Base-by-base conservation (phyloP, 2,888 invertebrate species). In the Abscondita cerata region DNA sequence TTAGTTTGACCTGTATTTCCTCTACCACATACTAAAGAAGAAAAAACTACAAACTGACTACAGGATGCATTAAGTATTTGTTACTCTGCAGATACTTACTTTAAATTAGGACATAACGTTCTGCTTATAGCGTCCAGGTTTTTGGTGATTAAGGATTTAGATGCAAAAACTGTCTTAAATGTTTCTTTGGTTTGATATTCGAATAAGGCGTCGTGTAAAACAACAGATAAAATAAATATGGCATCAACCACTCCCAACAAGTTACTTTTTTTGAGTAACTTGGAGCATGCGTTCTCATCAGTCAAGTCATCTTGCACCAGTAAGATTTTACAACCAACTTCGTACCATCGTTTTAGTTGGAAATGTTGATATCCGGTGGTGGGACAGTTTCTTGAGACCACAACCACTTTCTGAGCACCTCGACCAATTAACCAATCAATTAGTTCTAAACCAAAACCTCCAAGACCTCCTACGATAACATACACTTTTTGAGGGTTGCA, bases 1-100 rank as follows among this genome's bases (percentile, higher is more conserved):
- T 94, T 95, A 15, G 92, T 89, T 82, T 96, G 96, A 0, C 95
- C 95, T 3, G 91, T 89, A 79, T 96, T 96, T 69, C 96, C 96
- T 18, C 95, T 86, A 12, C 96, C 96, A 76, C 95, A 95, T 0
- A 92, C 90, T 3, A 95, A 92, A 13, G 95, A 95, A 0, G 96
- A 96, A 82, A 96, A 96, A 15, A 93, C 88, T 0, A 96, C 95
- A 78, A 96, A 96, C 81, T 91, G 86, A 73, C 88, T 84, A 46
- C 11, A 44, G 19, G 8, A 6, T 5, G n/a, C 8, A 5, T 18
- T 18, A 19, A 44, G 3, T 16, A 44, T n/a, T n/a, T n/a, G n/a
- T n/a, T n/a, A n/a, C n/a, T n/a, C n/a, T n/a, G n/a, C n/a, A 25
- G 6, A 25, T 48, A 11, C 62, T 67, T 63, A 74, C 73, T 83